Evolutionary conservation across 1,140 invertebrate genomes (phyloP).

Genomic region (Aricia agestis): DNA sequence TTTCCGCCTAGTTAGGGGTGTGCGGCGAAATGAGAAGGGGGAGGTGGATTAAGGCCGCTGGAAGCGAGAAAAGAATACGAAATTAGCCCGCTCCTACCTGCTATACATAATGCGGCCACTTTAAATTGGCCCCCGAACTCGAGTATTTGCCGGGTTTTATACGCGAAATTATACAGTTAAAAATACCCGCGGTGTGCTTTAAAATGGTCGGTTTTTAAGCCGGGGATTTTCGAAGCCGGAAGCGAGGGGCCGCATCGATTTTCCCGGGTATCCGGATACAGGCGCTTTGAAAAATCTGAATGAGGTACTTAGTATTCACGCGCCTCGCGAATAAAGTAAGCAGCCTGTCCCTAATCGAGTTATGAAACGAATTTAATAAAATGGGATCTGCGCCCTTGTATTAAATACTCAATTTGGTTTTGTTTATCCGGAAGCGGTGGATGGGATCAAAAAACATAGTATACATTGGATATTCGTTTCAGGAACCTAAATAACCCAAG

Average conservation of each 20-base stretch:
- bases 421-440: not conserved
- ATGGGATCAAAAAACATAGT: not conserved
- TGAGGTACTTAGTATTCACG: constrained; percentile 67
- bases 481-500: not conserved
- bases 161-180: constrained; percentile 33
- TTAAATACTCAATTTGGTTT: constrained; percentile 11
- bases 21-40: constrained; percentile 41
- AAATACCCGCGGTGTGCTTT: constrained; percentile 31
- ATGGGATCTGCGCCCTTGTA: constrained; percentile 9
- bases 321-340: constrained; percentile 37
- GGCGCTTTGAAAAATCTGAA: constrained; percentile 69
- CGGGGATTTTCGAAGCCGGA: constrained; percentile 69
- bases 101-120: constrained; percentile 57
- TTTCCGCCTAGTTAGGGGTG: constrained; percentile 64
- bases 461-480: not conserved
- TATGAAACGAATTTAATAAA: constrained; percentile 17
- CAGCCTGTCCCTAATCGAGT: constrained; percentile 27
- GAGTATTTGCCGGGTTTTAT: constrained; percentile 23
- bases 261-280: constrained; percentile 54
- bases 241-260: constrained; percentile 63
- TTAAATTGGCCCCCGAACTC: constrained; percentile 42
- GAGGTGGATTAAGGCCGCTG: constrained; percentile 68
- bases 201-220: constrained; percentile 47
- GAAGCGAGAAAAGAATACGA: constrained; percentile 74
- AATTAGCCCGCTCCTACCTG: constrained; percentile 72